Conservation (phyloP, 2,888 invertebrate genomes). For the Meta bourneti region DNA sequence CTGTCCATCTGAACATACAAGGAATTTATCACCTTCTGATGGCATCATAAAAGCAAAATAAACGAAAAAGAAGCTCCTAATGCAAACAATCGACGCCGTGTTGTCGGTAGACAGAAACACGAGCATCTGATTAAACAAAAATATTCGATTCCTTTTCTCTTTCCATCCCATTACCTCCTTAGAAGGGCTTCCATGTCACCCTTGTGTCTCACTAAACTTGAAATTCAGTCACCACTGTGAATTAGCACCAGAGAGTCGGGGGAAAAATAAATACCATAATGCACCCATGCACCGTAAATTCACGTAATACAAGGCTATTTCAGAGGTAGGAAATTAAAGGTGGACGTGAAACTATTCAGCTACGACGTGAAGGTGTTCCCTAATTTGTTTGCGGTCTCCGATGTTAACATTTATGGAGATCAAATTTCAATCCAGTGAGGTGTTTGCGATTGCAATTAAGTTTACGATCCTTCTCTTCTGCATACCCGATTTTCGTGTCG, state of each 20-base stretch:
- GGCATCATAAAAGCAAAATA: no score
- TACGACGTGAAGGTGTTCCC: constrained; percentile 21
- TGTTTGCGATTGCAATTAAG: background rate
- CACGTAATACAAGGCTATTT: background rate
- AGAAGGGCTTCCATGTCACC: background rate
- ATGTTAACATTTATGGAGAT: background rate
- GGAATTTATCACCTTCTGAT: no score
- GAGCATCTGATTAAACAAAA: constrained; percentile 9
- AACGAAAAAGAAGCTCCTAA: background rate
- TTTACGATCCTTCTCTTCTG: background rate
- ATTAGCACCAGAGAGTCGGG: background rate
- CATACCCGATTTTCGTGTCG: no score
- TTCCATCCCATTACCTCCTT: background rate
- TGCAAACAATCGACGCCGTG: constrained; percentile 4
- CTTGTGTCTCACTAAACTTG: background rate
- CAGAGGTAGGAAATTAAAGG: constrained; percentile 23
- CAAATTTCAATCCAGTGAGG: background rate
- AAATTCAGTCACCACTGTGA: background rate
- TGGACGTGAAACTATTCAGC: constrained; percentile 14
- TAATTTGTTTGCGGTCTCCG: background rate
- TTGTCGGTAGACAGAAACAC: background rate
- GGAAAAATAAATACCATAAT: background rate
- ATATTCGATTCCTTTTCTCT: no score
- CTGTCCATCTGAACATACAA: no score
- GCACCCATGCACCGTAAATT: background rate